A percentile compares a stretch with the other conserved stretches of the same genome.
phyloP scores from a whole-genome alignment of 2,888 invertebrate genomes.

The Quadroppia sp. region DNA sequence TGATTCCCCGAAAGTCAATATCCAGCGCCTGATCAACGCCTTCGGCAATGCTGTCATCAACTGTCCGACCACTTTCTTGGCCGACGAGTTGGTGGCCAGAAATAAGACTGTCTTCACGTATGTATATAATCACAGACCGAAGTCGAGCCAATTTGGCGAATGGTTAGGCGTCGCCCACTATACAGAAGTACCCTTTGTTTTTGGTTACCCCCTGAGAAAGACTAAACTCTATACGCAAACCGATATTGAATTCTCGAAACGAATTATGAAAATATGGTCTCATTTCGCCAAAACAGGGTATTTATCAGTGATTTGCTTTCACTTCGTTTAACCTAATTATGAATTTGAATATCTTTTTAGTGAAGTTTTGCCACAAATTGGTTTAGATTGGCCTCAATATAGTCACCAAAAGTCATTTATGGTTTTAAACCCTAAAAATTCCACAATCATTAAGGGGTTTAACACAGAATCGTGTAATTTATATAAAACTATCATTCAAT shows the following conservation, averaged over 20 bases:
- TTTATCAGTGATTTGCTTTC: background rate
- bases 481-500: background rate
- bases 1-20: background rate
- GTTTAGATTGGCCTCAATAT: too few species aligned
- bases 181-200: slow-evolving; percentile 88
- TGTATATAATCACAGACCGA: slow-evolving; percentile 40
- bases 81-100: slow-evolving; percentile 21
- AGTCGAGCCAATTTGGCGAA: slow-evolving; percentile 66
- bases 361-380: too few species aligned
- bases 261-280: slow-evolving; percentile 92
- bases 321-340: too few species aligned
- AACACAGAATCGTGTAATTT: background rate
- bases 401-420: too few species aligned
- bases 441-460: background rate
- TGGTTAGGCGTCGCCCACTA: slow-evolving; percentile 96
- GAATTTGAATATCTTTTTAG: too few species aligned
- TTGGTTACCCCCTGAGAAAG: slow-evolving; percentile 74
- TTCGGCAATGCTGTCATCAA: slow-evolving; percentile 32
- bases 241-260: slow-evolving; percentile 75
- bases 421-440: background rate
- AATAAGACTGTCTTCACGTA: slow-evolving; percentile 39
- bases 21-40: background rate
- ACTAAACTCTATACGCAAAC: background rate
- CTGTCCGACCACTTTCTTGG: slow-evolving; percentile 36
- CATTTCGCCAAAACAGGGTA: slow-evolving; percentile 93